Evolutionary conservation across 2,113 vertebrate species (phyloP), one percentile per base, ranked within the genome.

Genomic region (Tor tambroides): DNA sequence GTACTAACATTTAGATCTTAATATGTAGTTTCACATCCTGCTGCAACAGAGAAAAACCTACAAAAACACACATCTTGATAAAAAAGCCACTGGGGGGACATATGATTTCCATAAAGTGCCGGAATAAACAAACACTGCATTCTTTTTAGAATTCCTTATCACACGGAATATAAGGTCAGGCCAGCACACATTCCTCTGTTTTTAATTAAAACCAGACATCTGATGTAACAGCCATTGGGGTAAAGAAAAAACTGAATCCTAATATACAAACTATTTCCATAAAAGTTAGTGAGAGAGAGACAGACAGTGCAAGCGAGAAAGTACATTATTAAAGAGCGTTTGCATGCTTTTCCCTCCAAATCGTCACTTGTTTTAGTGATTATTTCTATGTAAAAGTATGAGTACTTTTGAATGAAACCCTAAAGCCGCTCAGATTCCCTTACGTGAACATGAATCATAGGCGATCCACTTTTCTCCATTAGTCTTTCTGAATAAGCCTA

Each of bases 151-250:
- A 51, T 74, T 72, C 32, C 61, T 71, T 71, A 56, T 72, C 85
- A 43, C 84, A 41, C 41, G 8, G 46, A 71, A 69, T 59, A 54
- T 5, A 80, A 46, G 35, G 61, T 69, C 59, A 77, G 46, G 85
- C 41, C 7, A 65, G 28, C 63, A 56, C 61, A 72, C 67, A 54
- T 80, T 80, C 78, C 46, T 81, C n/a, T 23, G n/a, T 23, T 23
- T 78, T 86, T 85, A 49, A 76, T 83, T 14, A 51, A 83, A 83
- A 23, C 67, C 67, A 83, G 61, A 49, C 61, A 21, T 69, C 17
- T 83, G 61, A 83, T 69, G 61, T 83, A 49, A 83, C 38, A 49
- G 17, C 41, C n/a, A 83, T 23, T 49, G 41, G 17, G 38, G 9
- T 46, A 67, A 67, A 82, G 12, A 43, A 46, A 80, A 80, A 78